Evolutionary conservation across 2,888 invertebrate genomes (phyloP).

Genomic region (Apotomis capreana): DNA sequence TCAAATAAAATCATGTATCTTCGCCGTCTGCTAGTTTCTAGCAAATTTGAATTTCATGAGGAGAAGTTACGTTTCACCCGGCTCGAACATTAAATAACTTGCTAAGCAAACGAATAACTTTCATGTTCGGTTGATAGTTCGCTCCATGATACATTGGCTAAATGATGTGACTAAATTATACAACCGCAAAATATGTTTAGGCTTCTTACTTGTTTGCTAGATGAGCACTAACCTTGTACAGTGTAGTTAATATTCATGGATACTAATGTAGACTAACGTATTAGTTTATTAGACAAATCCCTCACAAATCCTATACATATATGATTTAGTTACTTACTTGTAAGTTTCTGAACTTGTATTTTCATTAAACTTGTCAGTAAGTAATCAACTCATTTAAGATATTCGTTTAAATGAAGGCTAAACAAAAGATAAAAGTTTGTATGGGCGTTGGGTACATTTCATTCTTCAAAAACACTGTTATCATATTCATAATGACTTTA

Average conservation of each 20-base stretch:
- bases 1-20: constrained; percentile 42
- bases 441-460: too few species aligned
- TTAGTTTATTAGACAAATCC: too few species aligned
- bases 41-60: constrained; percentile 41
- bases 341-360: too few species aligned
- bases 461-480: too few species aligned
- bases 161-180: constrained; percentile 13
- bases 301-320: too few species aligned
- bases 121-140: constrained; percentile 31
- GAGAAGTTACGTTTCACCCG: constrained; percentile 35
- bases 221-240: not conserved
- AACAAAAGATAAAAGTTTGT: too few species aligned
- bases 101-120: constrained; percentile 41
- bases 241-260: not conserved
- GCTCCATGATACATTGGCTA: constrained; percentile 18
- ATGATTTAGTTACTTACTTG: too few species aligned
- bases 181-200: not conserved
- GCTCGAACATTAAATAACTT: constrained; percentile 40
- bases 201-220: not conserved
- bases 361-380: too few species aligned
- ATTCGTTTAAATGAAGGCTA: too few species aligned
- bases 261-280: not conserved
- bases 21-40: constrained; percentile 37
- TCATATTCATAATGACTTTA: too few species aligned
- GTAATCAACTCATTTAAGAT: too few species aligned